These are phyloP conservation scores for Sapayoa aenigma DNA, from an alignment of 2,113 vertebrate genomes.

Conservation along the genomic window DNA sequence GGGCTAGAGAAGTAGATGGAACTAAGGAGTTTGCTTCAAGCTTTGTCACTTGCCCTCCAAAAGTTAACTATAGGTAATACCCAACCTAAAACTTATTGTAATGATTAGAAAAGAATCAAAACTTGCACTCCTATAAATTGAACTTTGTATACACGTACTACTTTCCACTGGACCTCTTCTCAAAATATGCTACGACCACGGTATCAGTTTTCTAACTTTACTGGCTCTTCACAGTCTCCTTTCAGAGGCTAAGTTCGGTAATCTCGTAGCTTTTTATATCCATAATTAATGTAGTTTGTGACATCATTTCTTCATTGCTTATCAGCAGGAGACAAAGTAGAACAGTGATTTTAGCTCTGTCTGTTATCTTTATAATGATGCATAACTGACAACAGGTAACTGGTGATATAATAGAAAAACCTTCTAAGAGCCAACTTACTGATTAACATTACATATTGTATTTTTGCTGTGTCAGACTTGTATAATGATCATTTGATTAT, in stretches of 20 bases:
- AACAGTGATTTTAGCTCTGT: too few relatives aligned
- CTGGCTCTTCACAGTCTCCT: background rate
- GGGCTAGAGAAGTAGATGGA: background rate
- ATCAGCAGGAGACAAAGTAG: too few relatives aligned
- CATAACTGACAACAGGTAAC: too few relatives aligned
- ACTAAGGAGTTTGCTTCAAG: background rate
- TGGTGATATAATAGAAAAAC: too few relatives aligned
- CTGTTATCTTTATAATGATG: too few relatives aligned
- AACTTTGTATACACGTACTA: too few relatives aligned
- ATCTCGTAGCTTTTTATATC: background rate
- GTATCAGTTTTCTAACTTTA: background rate
- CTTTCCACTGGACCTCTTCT: background rate
- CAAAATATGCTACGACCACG: background rate
- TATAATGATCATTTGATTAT: too few relatives aligned
- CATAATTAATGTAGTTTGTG: background rate
- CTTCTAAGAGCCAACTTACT: too few relatives aligned
- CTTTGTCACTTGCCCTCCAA: too few relatives aligned
- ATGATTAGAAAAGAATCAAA: background rate
- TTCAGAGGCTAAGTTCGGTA: background rate
- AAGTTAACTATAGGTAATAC: accelerated
- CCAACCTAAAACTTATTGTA: background rate
- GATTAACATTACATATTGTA: too few relatives aligned
- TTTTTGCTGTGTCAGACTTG: too few relatives aligned
- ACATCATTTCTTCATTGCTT: too few relatives aligned
- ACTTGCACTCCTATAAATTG: background rate